Base-by-base conservation (phyloP, 2,797 vertebrate species). In the Nothura maculosa region DNA sequence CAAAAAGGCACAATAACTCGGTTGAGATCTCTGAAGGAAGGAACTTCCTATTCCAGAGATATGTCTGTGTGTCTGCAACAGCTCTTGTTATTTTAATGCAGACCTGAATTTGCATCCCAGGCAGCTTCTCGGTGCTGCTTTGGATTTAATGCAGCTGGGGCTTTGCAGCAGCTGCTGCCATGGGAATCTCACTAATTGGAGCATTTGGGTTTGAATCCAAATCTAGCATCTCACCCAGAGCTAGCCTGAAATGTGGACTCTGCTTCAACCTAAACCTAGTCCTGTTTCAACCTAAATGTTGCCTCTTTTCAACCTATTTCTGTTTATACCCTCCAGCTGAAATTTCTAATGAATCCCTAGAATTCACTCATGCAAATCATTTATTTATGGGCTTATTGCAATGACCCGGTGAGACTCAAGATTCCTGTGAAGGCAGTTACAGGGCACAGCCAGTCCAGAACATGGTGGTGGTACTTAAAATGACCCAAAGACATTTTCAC, bases 101-200 rank as follows among this genome's bases (percentile, higher is more conserved):
- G 47, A 63, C 22, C n/a, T 0, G 0, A 76, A 83, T 89, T 81
- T 78, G 79, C 81, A 54, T 70, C 24, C 2, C 54, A 88, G 0
- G 58, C 58, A 0, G 0, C 66, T 60, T 94, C 62, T 34, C 75
- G 0, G 0, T 52, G 62, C 54, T 89, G 28, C 50, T 60, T 61
- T 60, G 68, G 52, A 2, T 1, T 32, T 55, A 42, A 3, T 38
- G 34, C 73, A 78, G 50, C 86, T 15, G 60, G 63, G 47, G 48
- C 43, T 50, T 75, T 0, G 0, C 0, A 1, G 77, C 1, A 0
- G 69, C 55, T 62, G 76, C 72, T 82, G 54, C 70, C 2, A 3
- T 43, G 77, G 67, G 86, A 70, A 67, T 61, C 75, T 61, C 1
- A 0, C 43, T 82, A 60, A 38, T 1, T 19, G 85, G 66, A 58